Percentiles rank a stretch among this genome's conserved stretches.
Conservation (phyloP, 1,140 invertebrate species). For the Leptonema lineaticorne region DNA sequence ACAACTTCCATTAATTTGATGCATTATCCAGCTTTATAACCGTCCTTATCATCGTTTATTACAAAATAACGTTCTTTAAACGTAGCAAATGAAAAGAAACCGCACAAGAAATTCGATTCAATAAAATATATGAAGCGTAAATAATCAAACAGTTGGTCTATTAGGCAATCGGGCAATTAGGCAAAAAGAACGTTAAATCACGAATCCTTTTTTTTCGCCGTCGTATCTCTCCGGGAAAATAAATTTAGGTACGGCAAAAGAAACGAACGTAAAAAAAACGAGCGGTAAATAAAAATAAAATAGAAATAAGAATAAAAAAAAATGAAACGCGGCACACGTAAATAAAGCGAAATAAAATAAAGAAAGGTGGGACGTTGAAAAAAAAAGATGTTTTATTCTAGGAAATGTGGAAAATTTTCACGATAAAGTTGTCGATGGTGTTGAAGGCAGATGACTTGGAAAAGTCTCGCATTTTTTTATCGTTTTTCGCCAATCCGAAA, state of each 20-base stretch:
- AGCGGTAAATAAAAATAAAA: neutral
- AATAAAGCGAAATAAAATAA: too few relatives aligned
- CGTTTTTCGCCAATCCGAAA: neutral
- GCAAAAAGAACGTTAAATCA: constrained; percentile 16
- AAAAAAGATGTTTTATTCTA: neutral
- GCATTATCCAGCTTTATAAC: too few relatives aligned
- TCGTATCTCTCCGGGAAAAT: neutral
- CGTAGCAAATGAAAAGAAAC: too few relatives aligned
- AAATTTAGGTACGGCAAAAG: neutral
- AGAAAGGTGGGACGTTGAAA: too few relatives aligned
- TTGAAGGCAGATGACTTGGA: neutral
- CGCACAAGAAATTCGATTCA: too few relatives aligned
- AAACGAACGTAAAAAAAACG: neutral
- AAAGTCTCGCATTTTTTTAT: too few relatives aligned
- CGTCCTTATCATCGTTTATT: too few relatives aligned
- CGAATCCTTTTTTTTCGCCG: neutral
- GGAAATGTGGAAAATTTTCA: neutral
- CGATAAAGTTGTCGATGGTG: constrained; percentile 18
- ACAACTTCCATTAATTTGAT: too few relatives aligned
- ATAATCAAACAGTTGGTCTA: neutral
- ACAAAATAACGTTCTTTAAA: too few relatives aligned
- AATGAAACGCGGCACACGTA: neutral
- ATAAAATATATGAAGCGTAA: neutral
- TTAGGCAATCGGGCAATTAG: constrained; percentile 13
- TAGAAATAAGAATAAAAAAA: neutral